Base-by-base conservation (phyloP, 2,888 invertebrate species). In the Ichneumoninae sp. region DNA sequence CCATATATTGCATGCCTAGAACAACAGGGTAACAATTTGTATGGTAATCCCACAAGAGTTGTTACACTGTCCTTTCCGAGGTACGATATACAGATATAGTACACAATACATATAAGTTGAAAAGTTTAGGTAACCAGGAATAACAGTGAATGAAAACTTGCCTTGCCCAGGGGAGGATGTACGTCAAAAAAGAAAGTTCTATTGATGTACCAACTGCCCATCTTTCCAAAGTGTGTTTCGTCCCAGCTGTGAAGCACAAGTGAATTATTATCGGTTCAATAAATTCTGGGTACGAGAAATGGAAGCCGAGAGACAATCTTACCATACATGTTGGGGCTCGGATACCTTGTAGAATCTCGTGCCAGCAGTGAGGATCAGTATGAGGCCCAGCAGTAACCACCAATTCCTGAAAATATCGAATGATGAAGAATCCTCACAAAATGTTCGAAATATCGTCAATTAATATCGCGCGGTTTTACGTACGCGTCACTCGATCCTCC, bases 211-310 rank as follows among this genome's bases (percentile, higher is more conserved):
- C 98, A 99, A 92, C 98, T 98, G 0, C 98, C 98, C 98, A 99
- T 99, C 95, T 99, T 99, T 0, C 99, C 99, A 95, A 99, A 99
- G 95, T 99, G 99, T 40, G 99, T 99, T 95, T 99, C 99, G 95
- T 99, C 99, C 98, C 98, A 98, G 92, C 98, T 98, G 92, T 90
- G 95, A 95, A 83, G 76, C 74, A 84, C 60, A 74, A 74, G 71
- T 60, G 57, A 33, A 63, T 71, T 80, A 73, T 70, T 44, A 50
- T 71, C 47, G 65, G 19, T 74, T 65, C n/a, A 66, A 60, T 69
- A 65, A 50, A 86, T 47, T 47, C 33, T 33, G 13, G 4, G 63
- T 7, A 16, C 4, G 16, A 47, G 30, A 63, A 1, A 4, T 16
- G 4, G 4, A 16, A 16, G 13, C n/a, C 0, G 30, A 30, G 7